A percentile compares a stretch with the other conserved stretches of the same genome.
These are phyloP conservation scores for Felis chaus DNA, from an alignment of 2,113 vertebrate genomes.

Conservation along the genomic window DNA sequence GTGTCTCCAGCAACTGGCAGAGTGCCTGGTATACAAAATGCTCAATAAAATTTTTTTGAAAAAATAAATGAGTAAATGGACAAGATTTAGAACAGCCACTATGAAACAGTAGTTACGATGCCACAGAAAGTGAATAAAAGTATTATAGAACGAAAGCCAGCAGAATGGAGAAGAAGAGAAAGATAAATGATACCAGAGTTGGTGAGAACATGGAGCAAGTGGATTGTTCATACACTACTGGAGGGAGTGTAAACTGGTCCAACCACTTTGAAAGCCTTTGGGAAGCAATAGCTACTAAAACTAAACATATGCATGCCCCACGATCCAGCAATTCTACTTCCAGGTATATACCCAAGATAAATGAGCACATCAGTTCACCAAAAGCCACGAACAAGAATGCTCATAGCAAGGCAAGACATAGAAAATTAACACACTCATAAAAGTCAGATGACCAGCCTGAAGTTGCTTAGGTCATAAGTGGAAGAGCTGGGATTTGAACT, in stretches of 20 bases:
- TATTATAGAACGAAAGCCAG: background rate
- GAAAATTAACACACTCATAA: background rate
- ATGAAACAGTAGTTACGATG: background rate
- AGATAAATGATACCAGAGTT: background rate
- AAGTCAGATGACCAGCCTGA: background rate
- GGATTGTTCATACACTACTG: background rate
- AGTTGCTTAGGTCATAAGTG: background rate
- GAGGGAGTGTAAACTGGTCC: background rate
- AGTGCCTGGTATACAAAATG: background rate
- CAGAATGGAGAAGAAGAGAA: background rate
- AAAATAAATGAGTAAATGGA: background rate
- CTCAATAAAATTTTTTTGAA: background rate
- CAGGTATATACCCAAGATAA: background rate
- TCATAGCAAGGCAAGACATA: background rate
- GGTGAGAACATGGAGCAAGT: background rate
- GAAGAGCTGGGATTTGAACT: background rate
- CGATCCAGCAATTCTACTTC: background rate
- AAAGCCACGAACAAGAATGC: background rate
- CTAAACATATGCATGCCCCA: background rate
- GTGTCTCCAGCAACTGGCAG: background rate
- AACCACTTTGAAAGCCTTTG: background rate
- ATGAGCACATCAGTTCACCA: background rate
- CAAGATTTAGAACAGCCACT: background rate
- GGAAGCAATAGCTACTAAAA: background rate
- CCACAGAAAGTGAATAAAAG: constrained; percentile 26